These are phyloP conservation scores for Gonocerus acuteangulatus DNA, from an alignment of 2,888 invertebrate species.

Conservation along the genomic window DNA sequence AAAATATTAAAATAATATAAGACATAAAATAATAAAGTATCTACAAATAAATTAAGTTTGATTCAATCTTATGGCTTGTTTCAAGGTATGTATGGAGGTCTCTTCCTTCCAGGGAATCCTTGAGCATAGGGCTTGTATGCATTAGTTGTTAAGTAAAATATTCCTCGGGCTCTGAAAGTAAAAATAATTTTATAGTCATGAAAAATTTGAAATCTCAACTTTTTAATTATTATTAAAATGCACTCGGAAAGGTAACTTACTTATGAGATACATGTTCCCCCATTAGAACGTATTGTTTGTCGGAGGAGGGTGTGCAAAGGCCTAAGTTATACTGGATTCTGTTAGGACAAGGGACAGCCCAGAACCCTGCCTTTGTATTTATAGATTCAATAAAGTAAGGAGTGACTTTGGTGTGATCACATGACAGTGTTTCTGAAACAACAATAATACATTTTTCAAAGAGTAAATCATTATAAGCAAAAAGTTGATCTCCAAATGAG, in stretches of 20 bases:
- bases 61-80: background rate
- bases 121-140: conserved; percentile 75
- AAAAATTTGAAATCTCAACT: background rate
- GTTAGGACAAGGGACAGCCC: conserved; percentile 76
- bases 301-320: conserved; percentile 71
- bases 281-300: conserved; percentile 70
- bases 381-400: conserved; percentile 86
- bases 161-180: conserved; percentile 66
- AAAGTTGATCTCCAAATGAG: too few relatives aligned
- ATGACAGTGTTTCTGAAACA: conserved; percentile 67
- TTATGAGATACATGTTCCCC: conserved; percentile 71
- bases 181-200: background rate
- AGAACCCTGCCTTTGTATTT: conserved; percentile 68
- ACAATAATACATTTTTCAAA: conserved; percentile 6
- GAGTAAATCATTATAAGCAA: background rate
- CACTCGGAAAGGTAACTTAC: conserved; percentile 48
- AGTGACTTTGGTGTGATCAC: conserved; percentile 84
- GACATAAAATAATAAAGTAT: background rate
- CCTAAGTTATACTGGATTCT: conserved; percentile 75
- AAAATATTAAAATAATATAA: too few relatives aligned
- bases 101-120: conserved; percentile 59
- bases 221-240: too few relatives aligned
- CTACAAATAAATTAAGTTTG: conserved; percentile 21
- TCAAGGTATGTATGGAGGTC: conserved; percentile 32
- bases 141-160: conserved; percentile 79